phyloP scores from a whole-genome alignment of 2,113 vertebrate species.

The Bubalus kerabau region DNA sequence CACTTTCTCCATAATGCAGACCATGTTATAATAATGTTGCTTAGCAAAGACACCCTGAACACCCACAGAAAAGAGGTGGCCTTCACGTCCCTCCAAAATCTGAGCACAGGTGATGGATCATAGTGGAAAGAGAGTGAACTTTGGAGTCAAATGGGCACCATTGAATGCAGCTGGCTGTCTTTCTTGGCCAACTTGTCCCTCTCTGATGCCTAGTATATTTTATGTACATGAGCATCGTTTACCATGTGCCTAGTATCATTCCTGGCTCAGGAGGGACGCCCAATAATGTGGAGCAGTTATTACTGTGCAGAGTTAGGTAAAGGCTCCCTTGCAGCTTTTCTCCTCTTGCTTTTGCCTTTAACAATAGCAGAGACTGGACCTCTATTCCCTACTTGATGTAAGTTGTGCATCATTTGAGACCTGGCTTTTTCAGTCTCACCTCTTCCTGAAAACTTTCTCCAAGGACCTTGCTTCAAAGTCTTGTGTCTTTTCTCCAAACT shows the following conservation, averaged over 20 bases:
- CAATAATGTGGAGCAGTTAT: neutral
- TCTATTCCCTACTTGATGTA: neutral
- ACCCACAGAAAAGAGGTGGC: neutral
- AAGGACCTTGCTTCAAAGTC: neutral
- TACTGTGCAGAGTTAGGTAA: neutral
- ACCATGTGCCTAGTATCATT: neutral
- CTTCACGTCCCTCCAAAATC: neutral
- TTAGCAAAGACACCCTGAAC: neutral
- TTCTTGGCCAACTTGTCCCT: neutral
- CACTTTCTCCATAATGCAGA: neutral
- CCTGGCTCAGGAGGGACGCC: neutral
- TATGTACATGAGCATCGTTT: neutral
- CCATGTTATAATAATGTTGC: neutral
- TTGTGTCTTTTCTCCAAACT: neutral
- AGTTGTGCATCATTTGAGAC: neutral
- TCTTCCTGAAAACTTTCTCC: neutral
- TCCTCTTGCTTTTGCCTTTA: neutral
- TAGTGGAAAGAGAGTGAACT: neutral
- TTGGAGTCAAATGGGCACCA: neutral
- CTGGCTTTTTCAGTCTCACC: neutral
- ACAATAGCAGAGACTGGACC: neutral
- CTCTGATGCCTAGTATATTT: neutral
- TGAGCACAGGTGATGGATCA: fast-evolving
- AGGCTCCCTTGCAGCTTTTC: neutral
- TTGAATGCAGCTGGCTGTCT: neutral